phyloP scores from a whole-genome alignment of 1,140 invertebrate species.

The Maniola jurtina region DNA sequence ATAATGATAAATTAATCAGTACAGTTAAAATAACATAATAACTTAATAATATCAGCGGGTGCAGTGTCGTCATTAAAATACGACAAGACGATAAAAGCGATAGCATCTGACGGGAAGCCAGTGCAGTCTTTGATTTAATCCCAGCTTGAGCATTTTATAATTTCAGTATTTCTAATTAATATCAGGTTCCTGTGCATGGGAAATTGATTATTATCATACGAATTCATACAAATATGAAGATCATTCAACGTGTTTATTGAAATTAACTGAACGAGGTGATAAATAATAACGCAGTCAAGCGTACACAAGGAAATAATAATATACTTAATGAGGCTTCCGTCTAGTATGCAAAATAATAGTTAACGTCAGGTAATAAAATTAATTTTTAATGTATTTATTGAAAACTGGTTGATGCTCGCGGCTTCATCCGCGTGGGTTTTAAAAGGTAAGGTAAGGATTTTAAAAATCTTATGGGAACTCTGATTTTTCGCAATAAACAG shows the following conservation, averaged over 20 bases:
- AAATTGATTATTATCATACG: conserved; percentile 15
- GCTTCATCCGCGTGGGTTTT: too few relatives aligned
- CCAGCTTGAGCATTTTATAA: conserved; percentile 5
- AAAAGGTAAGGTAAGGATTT: too few relatives aligned
- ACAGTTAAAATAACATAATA: not conserved
- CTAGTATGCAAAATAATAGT: too few relatives aligned
- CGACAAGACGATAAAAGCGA: conserved; percentile 2
- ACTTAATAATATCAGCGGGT: not conserved
- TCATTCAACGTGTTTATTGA: not conserved
- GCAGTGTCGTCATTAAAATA: conserved; percentile 4
- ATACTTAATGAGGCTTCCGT: not conserved
- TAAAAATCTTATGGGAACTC: too few relatives aligned
- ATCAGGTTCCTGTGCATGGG: conserved; percentile 15
- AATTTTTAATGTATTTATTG: not conserved
- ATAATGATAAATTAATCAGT: conserved; percentile 5
- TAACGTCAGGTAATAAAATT: too few relatives aligned
- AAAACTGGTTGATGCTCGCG: not conserved
- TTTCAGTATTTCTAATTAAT: conserved; percentile 18
- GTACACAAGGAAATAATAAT: not conserved
- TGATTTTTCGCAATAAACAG: too few relatives aligned
- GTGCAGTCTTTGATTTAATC: conserved; percentile 6
- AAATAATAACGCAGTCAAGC: not conserved
- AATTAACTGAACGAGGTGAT: not conserved
- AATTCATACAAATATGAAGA: conserved; percentile 1
- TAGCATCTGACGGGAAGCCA: conserved; percentile 6